Conservation (phyloP, 2,113 vertebrate species). For the Poeciliopsis turrubarensis region DNA sequence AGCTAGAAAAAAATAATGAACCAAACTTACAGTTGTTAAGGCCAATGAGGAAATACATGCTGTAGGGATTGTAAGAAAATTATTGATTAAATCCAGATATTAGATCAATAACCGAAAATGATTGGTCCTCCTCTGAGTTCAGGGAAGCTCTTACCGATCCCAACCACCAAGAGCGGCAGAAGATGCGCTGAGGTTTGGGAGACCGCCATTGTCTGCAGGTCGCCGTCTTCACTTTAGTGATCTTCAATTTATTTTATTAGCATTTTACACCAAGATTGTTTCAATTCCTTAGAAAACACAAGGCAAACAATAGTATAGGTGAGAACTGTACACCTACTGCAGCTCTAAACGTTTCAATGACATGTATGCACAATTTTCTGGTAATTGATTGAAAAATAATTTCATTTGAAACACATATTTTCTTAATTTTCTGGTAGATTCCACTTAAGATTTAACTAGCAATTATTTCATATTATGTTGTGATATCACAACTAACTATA, state of each 20-base stretch:
- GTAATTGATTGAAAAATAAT: neutral
- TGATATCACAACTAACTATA: neutral
- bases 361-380: neutral
- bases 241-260: neutral
- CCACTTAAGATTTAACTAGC: neutral
- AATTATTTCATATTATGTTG: neutral
- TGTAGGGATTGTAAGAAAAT: neutral
- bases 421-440: neutral
- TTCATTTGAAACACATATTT: neutral
- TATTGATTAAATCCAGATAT: neutral
- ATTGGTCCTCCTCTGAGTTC: neutral
- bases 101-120: conserved; percentile 1
- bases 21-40: conserved; percentile 35
- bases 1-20: neutral
- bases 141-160: conserved; percentile 27
- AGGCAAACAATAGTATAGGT: neutral
- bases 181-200: neutral
- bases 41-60: conserved; percentile 26
- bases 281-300: neutral
- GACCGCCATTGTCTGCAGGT: conserved; percentile 26
- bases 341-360: neutral
- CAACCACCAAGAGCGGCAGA: conserved; percentile 23
- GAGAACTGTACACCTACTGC: neutral
- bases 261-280: neutral
- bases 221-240: neutral